phyloP scores from a whole-genome alignment of 2,888 invertebrate genomes.

The Uropetala carovei region DNA sequence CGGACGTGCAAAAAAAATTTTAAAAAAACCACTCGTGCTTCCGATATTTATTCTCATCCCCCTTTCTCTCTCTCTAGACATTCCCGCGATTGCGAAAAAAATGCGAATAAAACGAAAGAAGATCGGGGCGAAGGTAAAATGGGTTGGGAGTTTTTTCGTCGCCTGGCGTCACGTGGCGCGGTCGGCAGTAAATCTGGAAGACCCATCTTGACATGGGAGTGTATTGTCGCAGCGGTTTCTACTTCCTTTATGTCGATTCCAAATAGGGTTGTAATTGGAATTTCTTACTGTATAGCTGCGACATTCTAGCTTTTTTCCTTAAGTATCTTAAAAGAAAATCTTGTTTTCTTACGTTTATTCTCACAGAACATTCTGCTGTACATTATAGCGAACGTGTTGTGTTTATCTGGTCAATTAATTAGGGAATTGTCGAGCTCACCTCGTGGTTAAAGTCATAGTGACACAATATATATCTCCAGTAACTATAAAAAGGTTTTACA shows the following conservation, averaged over 20 bases:
- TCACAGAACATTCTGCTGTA: too few species aligned
- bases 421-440: too few species aligned
- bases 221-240: neutral
- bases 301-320: too few species aligned
- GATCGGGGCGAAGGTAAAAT: neutral
- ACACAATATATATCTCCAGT: too few species aligned
- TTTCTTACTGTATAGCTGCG: too few species aligned
- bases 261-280: neutral
- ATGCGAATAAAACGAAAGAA: neutral
- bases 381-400: too few species aligned
- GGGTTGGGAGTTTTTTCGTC: neutral
- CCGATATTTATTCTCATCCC: neutral
- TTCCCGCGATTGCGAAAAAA: neutral
- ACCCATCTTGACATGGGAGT: neutral
- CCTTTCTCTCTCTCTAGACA: neutral
- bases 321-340: too few species aligned
- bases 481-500: too few species aligned
- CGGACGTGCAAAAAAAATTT: neutral
- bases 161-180: neutral
- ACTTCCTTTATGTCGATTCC: neutral
- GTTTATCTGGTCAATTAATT: too few species aligned
- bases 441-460: too few species aligned
- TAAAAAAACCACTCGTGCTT: neutral
- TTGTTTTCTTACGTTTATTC: too few species aligned
- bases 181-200: neutral